Evolutionary conservation across 2,888 invertebrate genomes (phyloP), one percentile per base, ranked within the genome.

Genomic region (Oligia fasciuncula): DNA sequence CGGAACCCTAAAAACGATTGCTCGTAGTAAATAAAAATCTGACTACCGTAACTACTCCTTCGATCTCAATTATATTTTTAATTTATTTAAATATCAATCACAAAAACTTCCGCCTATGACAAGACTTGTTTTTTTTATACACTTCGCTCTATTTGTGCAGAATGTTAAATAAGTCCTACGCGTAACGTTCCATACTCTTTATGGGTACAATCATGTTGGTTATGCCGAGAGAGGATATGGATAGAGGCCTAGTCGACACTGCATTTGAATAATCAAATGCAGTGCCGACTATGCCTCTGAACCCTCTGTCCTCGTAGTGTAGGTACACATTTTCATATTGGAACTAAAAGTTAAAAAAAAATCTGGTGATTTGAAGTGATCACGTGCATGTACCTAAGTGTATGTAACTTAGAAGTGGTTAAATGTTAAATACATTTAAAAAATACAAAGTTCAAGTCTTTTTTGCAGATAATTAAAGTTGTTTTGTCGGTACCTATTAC

Each of bases 91-190:
- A 80, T 75, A 46, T 54, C 8, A 66, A 57, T 63, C 63, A 49
- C n/a, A 14, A 19, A 84, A 69, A 40, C 72, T 73, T 79, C 67
- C 79, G 68, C 49, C 2, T 71, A 23, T 54, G 43, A 35, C 43
- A 70, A n/a, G 70, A 40, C 62, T 73, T 79, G 70, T 79, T 63
- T 70, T 62, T 70, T 29, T 63, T n/a, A 4, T 54, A 17, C 17
- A 40, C 46, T 67, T 66, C 6, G 51, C 35, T 73, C 35, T 54
- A 40, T 74, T 71, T 43, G 70, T 57, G n/a, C 40, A 8, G 73
- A 71, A 80, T 85, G 19, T 63, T 57, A 68, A 67, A 73, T 62
- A 60, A 77, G 67, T 71, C 35, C 62, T 76, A 70, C 75, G 80
- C 75, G 46, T n/a, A n/a, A 60, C 57, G n/a, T 60, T 60, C 14